Conservation (phyloP, 2,888 invertebrate genomes). For the Busseola fusca region DNA sequence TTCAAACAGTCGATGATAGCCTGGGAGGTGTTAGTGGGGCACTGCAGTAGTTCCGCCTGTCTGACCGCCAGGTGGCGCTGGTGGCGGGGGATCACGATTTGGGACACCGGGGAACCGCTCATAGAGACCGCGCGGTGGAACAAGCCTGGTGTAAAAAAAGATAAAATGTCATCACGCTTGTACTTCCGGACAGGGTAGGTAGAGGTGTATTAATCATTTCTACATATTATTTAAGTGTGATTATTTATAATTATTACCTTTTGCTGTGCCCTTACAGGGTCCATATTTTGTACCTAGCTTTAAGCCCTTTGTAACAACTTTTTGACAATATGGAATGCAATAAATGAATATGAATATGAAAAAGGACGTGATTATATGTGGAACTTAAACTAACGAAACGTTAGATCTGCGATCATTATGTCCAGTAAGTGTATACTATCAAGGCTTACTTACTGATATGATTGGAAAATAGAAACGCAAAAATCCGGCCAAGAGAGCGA, state of each 20-base stretch:
- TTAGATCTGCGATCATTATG: neutral
- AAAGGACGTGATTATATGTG: neutral
- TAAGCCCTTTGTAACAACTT: too few species aligned
- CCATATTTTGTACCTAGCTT: too few species aligned
- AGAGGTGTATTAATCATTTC: neutral
- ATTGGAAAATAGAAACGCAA: neutral
- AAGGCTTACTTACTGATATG: neutral
- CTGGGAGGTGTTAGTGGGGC: conserved; percentile 87
- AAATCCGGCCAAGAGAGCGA: neutral
- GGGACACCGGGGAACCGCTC: conserved; percentile 90
- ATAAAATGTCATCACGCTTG: neutral
- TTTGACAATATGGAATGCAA: too few species aligned
- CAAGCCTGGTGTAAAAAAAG: conserved; percentile 81
- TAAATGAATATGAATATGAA: too few species aligned
- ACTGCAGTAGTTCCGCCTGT: conserved; percentile 90
- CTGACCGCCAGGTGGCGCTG: conserved; percentile 90
- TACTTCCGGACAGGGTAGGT: neutral
- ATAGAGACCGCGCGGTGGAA: conserved; percentile 92
- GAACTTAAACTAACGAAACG: neutral
- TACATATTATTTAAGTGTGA: too few species aligned
- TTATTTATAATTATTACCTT: too few species aligned
- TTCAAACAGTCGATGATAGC: conserved; percentile 90
- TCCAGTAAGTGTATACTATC: neutral
- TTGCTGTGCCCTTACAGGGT: too few species aligned
- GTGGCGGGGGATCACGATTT: conserved; percentile 87